Base-by-base conservation (phyloP, 2,888 invertebrate genomes). In the Microdon myrmicae region DNA sequence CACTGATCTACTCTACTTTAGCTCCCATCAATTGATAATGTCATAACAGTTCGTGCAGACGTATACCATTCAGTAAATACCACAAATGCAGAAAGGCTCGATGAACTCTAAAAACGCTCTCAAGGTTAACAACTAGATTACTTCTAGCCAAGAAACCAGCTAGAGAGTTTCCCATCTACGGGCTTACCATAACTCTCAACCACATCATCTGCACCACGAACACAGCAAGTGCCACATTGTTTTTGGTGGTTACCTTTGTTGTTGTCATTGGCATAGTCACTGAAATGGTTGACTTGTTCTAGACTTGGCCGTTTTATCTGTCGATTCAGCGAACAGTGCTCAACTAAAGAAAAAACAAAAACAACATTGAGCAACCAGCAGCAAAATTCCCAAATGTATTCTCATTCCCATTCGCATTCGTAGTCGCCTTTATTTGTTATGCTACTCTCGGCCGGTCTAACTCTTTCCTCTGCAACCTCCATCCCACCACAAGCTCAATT, bases 91-190 rank as follows among this genome's bases (percentile, higher is more conserved):
- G 7, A 4, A 53, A 41, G 60, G 64, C 64, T 41, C 64, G 64
- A 51, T 64, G 64, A 64, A 64, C 64, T 64, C 58, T 47, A 58
- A 58, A 64, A 64, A 51, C 47, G 41, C 28, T 47, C 64, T 58
- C 64, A 64, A 64, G 64, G 64, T 64, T 64, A 64, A 53, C 64
- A 64, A 64, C 64, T 64, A 64, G 64, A 64, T 64, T 64, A 64
- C 47, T 47, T 49, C 56, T 45, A 47, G 49, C 41, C n/a, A n/a
- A n/a, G 45, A 12, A 13, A 8, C 19, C 4, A 22, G 47, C 31
- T 31, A n/a, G 5, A 43, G 13, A n/a, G n/a, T n/a, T n/a, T n/a
- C n/a, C 17, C 26, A 51, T n/a, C 28, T 47, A 32, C 45, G 13
- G 29, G 28, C 44, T 25, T 32, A 32, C 32, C 29, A 7, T 26